These are phyloP conservation scores for Mylabris phalerata DNA, from an alignment of 1,140 invertebrate species.

Conservation along the genomic window DNA sequence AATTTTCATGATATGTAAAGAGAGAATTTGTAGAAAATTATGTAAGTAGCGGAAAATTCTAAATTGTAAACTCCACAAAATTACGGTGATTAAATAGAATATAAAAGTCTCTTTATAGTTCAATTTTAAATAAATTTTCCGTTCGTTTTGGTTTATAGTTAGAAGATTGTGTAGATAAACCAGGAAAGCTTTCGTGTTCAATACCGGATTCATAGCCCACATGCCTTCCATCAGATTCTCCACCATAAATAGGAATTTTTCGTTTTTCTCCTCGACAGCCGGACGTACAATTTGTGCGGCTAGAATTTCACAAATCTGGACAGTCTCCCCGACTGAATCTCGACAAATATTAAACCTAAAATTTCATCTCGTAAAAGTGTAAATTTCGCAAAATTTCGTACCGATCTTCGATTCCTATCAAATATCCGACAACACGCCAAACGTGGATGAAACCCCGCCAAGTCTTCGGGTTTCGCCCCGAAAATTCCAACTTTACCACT, in stretches of 20 bases:
- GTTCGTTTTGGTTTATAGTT: conserved; percentile 1
- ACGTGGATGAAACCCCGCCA: conserved; percentile 75
- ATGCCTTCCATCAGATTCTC: conserved; percentile 32
- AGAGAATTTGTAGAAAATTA: conserved; percentile 21
- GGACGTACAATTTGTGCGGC: conserved; percentile 22
- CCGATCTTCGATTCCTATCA: conserved; percentile 76
- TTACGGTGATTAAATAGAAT: background rate
- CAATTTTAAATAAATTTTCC: background rate
- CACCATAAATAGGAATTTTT: conserved; percentile 28
- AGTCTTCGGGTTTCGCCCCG: conserved; percentile 46
- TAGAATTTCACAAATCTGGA: conserved; percentile 31
- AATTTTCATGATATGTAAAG: conserved; percentile 25
- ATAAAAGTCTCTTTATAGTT: background rate
- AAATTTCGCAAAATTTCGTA: conserved; percentile 31
- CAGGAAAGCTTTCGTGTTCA: conserved; percentile 24
- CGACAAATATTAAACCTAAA: conserved; percentile 40
- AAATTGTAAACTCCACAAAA: conserved; percentile 7
- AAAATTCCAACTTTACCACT: conserved; percentile 59
- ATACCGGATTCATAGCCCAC: conserved; percentile 30
- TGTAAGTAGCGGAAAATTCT: conserved; percentile 5
- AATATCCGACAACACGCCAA: conserved; percentile 73
- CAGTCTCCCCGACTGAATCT: conserved; percentile 35
- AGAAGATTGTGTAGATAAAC: conserved; percentile 19
- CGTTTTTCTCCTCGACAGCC: conserved; percentile 19
- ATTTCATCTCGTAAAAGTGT: background rate